These are phyloP conservation scores for Halocynthia roretzi DNA, from an alignment of 23 tunicate genomes.

Conservation along the genomic window DNA sequence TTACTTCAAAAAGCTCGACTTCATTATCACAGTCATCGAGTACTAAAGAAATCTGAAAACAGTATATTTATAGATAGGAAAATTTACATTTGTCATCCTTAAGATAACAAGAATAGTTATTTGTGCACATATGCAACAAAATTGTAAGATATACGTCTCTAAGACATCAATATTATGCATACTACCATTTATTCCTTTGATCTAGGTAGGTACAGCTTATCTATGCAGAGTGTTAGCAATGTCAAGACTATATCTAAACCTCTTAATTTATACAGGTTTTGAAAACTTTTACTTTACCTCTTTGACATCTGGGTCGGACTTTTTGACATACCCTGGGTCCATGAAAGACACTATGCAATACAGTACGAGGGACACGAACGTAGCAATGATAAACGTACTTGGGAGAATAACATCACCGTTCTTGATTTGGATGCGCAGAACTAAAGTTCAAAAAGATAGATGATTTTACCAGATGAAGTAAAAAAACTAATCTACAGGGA, in stretches of 20 bases:
- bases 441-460: slow-evolving; percentile 17
- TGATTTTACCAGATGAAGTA: not conserved
- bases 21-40: slow-evolving; percentile 51
- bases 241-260: too few relatives aligned
- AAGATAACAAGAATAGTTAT: too few relatives aligned
- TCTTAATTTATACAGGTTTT: too few relatives aligned
- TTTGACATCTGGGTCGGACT: slow-evolving; percentile 57
- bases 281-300: slow-evolving; percentile 27
- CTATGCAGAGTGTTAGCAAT: not conserved
- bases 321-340: slow-evolving; percentile 91
- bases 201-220: not conserved
- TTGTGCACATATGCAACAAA: too few relatives aligned
- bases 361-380: slow-evolving; percentile 46
- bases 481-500: too few relatives aligned
- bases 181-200: not conserved
- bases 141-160: too few relatives aligned
- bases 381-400: slow-evolving; percentile 19
- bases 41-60: slow-evolving; percentile 45
- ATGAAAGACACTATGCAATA: slow-evolving; percentile 76
- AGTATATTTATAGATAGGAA: too few relatives aligned
- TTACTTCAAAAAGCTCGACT: slow-evolving; percentile 41
- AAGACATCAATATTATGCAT: not conserved
- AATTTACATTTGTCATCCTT: too few relatives aligned
- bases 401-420: slow-evolving; percentile 30
- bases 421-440: slow-evolving; percentile 35